Conservation (phyloP, 2,888 invertebrate genomes). For the Herminia tarsipennalis region DNA sequence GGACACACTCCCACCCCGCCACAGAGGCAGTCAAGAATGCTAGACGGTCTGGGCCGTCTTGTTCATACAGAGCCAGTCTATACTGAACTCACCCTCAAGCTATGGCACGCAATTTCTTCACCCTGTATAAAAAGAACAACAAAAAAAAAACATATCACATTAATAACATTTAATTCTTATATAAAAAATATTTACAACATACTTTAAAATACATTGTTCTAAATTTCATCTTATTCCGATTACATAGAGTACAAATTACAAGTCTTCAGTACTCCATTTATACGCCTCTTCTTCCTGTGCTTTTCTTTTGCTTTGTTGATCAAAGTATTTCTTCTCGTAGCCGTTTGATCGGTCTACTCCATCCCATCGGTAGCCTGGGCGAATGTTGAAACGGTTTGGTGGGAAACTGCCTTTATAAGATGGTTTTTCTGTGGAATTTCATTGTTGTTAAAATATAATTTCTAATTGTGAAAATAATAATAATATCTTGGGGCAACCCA, state of each 20-base stretch:
- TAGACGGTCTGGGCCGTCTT: no score
- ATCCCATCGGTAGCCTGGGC: conserved; percentile 99
- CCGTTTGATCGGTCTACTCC: conserved; percentile 99
- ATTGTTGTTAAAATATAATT: neutral
- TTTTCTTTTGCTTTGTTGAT: conserved; percentile 89
- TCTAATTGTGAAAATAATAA: neutral
- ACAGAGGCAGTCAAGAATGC: no score
- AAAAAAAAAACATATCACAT: neutral
- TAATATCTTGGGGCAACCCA: no score
- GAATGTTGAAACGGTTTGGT: conserved; percentile 96
- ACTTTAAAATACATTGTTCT: conserved; percentile 13
- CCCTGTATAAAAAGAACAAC: neutral
- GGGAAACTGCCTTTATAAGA: conserved; percentile 93
- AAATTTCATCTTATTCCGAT: conserved; percentile 7
- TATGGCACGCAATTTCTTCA: neutral
- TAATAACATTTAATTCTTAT: conserved; percentile 16
- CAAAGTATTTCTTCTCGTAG: conserved; percentile 96
- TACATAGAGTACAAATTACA: conserved; percentile 83
- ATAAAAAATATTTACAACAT: conserved; percentile 40
- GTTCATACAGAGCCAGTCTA: no score
- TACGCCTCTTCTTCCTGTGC: conserved; percentile 95
- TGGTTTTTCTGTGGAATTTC: conserved; percentile 86
- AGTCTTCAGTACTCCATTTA: conserved; percentile 97
- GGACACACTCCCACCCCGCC: no score
- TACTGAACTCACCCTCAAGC: no score